Base-by-base conservation (phyloP, 37 sponge, comb jelly and placozoan genomes). In the Beroe forskalii region DNA sequence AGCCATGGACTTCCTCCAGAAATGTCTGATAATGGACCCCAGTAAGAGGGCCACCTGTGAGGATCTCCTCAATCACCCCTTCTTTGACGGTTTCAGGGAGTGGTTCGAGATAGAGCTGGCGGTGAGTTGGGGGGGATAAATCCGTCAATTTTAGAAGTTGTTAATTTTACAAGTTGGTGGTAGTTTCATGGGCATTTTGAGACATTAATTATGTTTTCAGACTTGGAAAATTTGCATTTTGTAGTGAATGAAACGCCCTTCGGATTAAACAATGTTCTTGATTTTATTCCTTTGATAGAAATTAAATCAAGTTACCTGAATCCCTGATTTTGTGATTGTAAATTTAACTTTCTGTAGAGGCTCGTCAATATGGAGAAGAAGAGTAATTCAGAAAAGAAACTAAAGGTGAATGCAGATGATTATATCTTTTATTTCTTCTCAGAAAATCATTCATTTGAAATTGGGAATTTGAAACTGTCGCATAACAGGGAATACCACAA, bases 71-170 rank as follows among this genome's bases (percentile, higher is more conserved):
- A 95, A 97, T 33, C 98, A 97, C 75, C 91, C 93, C 22, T 94
- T 93, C 89, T 97, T 97, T 55, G 95, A 94, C 62, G 92, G 92
- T 25, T 97, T 97, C 67, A 62, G 98, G 80, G 98, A 97, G 17
- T 93, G 96, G 95, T 95, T 95, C 72, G 93, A 94, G 41, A 95
- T 95, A 28, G 96, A 97, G 43, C 89, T 97, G 40, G 94, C 96
- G 83, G 93, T 94, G 35, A 32, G 90, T 64, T 22, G 0, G 4
- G 25, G 4, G 66, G 3, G 66, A 64, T 27, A 30, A 72, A n/a
- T n/a, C n/a, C n/a, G n/a, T n/a, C n/a, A n/a, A 27, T 24, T 66
- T 8, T 55, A 17, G 60, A 17, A 55, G 14, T 55, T 20, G 60
- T 55, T 55, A 55, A 17, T 55, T 20, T 9, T 55, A 20, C 60